phyloP scores from a whole-genome alignment of 2,113 vertebrate species.

The Myanophis thanlyinensis region DNA sequence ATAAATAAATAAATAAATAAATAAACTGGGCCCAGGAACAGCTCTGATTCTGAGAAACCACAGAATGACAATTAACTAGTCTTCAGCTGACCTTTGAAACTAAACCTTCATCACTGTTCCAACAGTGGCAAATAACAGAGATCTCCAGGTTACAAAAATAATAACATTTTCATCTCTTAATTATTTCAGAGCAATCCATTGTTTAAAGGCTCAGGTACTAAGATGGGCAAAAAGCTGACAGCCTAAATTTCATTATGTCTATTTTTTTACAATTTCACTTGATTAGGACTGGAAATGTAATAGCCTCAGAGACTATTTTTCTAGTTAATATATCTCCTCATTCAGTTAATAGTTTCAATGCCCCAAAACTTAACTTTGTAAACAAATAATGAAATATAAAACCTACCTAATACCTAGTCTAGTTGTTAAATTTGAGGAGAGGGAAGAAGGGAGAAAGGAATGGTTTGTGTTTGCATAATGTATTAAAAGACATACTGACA shows the following conservation, averaged over 20 bases:
- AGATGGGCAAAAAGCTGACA: not conserved
- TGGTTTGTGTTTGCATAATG: not conserved
- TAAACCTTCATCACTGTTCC: not conserved
- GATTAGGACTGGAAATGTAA: not conserved
- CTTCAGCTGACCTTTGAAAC: not conserved
- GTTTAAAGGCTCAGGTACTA: not conserved
- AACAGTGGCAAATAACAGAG: not conserved
- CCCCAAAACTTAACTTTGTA: not conserved
- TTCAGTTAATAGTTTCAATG: not conserved
- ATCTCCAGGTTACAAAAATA: not conserved
- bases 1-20: no score
- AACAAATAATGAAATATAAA: not conserved
- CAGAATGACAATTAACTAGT: not conserved
- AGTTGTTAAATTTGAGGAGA: not conserved
- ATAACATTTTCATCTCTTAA: not conserved
- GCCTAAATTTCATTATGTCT: not conserved
- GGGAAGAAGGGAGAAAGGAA: not conserved
- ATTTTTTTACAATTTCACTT: not conserved
- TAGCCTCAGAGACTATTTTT: not conserved
- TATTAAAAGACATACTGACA: not conserved
- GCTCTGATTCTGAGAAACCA: not conserved
- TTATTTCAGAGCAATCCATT: not conserved
- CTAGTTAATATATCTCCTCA: not conserved
- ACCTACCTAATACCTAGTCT: not conserved
- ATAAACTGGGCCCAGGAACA: not conserved